Base-by-base conservation (phyloP, 2,113 vertebrate genomes). In the Felis catus region DNA sequence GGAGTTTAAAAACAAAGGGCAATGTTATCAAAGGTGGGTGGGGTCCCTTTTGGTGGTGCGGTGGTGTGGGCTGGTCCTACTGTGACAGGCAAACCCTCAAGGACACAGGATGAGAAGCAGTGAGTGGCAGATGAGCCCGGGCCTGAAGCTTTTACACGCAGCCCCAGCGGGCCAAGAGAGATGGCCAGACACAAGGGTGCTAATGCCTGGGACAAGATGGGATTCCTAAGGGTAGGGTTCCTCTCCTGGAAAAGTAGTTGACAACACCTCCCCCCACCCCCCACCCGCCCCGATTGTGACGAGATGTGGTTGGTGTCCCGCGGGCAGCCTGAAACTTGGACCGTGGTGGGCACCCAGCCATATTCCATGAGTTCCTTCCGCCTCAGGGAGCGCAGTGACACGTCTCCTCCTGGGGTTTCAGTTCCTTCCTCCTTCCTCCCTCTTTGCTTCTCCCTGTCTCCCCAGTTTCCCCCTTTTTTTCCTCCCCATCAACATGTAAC, bases 1-100 rank as follows among this genome's bases (percentile, higher is more conserved):
- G 19, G 41, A 6, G 25, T 95, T 95, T 58, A 21, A 81, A 84
- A 95, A 96, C 48, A 91, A 96, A 97, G 51, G 63, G 23, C 0
- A 4, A 9, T 80, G 65, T 93, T 73, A 91, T 68, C 91, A n/a
- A 0, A 3, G 31, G 58, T 12, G 29, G 14, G 86, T 25, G 66
- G 11, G 65, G n/a, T 68, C 53, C 48, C 5, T 86, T 79, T 29
- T 27, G 6, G 31, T 16, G 5, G 8, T 0, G 51, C 16, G 7
- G 27, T 41, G 39, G 14, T 4, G 8, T 3, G 48, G 27, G 45
- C 61, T 23, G 61, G 27, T 31, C 66, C 71, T 58, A 6, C 23
- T 1, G 39, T 61, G 13, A 31, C 27, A 21, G 29, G 3, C 33
- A 83, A 48, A n/a, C 36, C 33, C 48, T 29, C 61, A 25, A 85